Evolutionary conservation across 2,797 vertebrate species (phyloP).

Genomic region (Chrysocyon brachyurus): DNA sequence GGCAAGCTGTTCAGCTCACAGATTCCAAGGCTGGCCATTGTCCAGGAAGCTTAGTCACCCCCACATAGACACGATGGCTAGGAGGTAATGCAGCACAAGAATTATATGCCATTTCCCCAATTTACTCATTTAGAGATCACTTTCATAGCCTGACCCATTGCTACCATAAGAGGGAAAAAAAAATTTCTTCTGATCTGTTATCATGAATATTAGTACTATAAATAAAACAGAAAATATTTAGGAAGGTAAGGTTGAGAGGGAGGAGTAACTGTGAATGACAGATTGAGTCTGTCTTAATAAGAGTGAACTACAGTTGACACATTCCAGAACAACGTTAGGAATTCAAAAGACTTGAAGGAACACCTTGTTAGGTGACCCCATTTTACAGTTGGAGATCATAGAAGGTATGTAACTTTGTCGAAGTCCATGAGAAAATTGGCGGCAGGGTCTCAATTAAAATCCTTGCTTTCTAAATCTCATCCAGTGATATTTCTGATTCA

Average conservation of each 20-base stretch:
- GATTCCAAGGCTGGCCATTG: neutral
- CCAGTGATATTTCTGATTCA: neutral
- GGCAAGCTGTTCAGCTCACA: neutral
- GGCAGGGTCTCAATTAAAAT: neutral
- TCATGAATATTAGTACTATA: neutral
- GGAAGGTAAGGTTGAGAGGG: neutral
- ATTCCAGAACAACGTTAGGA: neutral
- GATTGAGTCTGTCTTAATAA: neutral
- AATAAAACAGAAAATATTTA: neutral
- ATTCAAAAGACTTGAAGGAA: neutral
- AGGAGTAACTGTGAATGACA: neutral
- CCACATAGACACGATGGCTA: neutral
- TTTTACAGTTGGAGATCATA: neutral
- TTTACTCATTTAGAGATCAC: neutral
- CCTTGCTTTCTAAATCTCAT: neutral
- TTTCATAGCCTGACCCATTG: neutral
- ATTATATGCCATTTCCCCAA: neutral
- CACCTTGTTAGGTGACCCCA: neutral
- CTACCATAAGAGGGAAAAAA: neutral
- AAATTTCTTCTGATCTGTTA: neutral
- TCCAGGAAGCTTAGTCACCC: constrained; percentile 31
- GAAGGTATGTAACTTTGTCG: neutral
- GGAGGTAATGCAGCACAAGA: neutral
- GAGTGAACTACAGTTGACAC: neutral
- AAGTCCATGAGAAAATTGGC: neutral